phyloP scores from a whole-genome alignment of 2,797 vertebrate genomes.

The Platyrinchus mystaceus region DNA sequence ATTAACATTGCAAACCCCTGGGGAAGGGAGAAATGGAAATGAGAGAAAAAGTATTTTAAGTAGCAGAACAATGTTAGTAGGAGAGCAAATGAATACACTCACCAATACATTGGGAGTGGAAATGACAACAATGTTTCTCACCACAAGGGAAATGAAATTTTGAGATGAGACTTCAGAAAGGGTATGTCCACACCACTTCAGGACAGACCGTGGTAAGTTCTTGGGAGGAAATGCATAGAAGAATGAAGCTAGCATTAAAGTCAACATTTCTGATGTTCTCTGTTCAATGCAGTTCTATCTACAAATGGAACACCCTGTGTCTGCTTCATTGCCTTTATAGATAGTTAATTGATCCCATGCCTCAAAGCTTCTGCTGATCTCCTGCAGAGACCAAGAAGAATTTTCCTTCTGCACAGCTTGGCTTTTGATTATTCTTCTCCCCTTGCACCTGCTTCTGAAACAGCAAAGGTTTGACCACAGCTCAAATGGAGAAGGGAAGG shows the following conservation, averaged over 20 bases:
- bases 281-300: neutral
- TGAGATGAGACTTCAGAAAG: neutral
- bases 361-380: neutral
- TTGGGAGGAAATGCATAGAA: neutral
- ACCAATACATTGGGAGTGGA: neutral
- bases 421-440: neutral
- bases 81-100: neutral
- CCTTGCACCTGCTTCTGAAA: neutral
- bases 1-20: neutral
- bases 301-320: neutral
- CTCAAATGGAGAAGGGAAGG: neutral
- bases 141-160: neutral
- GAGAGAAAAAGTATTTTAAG: neutral
- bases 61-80: neutral
- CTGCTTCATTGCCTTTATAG: neutral
- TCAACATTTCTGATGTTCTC: neutral
- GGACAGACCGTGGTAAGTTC: neutral
- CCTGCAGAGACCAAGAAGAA: neutral
- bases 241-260: neutral
- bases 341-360: neutral
- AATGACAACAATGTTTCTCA: neutral
- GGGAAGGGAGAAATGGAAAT: neutral
- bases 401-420: neutral
- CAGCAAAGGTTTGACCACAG: neutral
- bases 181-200: neutral